These are phyloP conservation scores for Phodopus roborovskii DNA, from an alignment of 2,113 vertebrate genomes.

Conservation along the genomic window DNA sequence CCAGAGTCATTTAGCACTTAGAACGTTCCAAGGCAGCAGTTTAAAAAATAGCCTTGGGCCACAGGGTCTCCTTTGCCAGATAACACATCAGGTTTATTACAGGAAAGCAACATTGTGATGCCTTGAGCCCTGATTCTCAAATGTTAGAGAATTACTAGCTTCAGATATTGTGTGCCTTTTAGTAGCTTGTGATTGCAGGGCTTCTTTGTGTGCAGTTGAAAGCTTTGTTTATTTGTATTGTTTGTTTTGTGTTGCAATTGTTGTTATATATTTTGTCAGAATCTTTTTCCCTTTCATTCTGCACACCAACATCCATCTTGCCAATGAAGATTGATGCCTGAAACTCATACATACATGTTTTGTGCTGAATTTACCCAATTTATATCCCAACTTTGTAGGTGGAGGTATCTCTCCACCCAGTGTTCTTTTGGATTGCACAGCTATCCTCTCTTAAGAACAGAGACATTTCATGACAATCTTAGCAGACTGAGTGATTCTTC, in stretches of 20 bases:
- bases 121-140: constrained; percentile 41
- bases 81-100: constrained; percentile 60
- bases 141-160: background rate
- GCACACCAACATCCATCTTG: background rate
- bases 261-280: constrained; percentile 18
- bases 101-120: constrained; percentile 10
- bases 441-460: background rate
- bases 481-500: constrained; percentile 69
- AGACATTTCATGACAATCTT: constrained; percentile 42
- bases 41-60: constrained; percentile 70
- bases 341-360: background rate
- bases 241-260: background rate
- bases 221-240: background rate
- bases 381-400: background rate
- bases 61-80: constrained; percentile 51
- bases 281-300: background rate
- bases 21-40: constrained; percentile 67
- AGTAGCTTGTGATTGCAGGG: constrained; percentile 2
- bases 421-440: accelerated
- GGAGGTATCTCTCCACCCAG: background rate
- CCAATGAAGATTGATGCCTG: background rate
- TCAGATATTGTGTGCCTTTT: background rate
- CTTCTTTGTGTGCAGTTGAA: background rate
- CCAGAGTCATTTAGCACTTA: constrained; percentile 68
- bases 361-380: constrained; percentile 39